A percentile compares a stretch with the other conserved stretches of the same genome.
Evolutionary conservation across 2,888 invertebrate species (phyloP).

Genomic region (Baronia brevicornis): DNA sequence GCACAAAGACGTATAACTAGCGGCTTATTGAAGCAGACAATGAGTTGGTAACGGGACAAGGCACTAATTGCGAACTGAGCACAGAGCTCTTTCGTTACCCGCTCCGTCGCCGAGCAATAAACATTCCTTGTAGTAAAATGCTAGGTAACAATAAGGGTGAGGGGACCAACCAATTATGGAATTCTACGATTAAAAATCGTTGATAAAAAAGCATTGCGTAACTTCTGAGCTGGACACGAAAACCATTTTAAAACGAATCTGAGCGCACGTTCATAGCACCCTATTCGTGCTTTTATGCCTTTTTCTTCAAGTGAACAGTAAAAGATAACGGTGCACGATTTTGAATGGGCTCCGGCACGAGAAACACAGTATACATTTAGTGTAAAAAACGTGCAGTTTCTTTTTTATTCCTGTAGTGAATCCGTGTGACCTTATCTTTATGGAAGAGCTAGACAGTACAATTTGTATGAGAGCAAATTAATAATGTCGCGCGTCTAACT

Average conservation of each 20-base stretch:
- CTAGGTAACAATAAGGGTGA: too few relatives aligned
- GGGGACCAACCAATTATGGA: too few relatives aligned
- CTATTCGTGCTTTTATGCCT: too few relatives aligned
- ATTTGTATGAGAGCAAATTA: constrained; percentile 30
- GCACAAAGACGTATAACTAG: constrained; percentile 61
- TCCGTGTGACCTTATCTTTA: constrained; percentile 12
- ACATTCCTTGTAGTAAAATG: constrained; percentile 32
- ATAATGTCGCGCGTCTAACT: constrained; percentile 34
- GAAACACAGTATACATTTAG: constrained; percentile 29
- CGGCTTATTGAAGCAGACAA: constrained; percentile 60
- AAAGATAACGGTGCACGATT: constrained; percentile 42
- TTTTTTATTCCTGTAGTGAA: constrained; percentile 8
- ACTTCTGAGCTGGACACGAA: too few relatives aligned
- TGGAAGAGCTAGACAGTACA: constrained; percentile 13
- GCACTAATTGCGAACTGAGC: constrained; percentile 64
- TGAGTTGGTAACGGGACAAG: constrained; percentile 63
- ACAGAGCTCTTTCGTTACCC: constrained; percentile 59
- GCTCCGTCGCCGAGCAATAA: constrained; percentile 27
- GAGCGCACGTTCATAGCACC: too few relatives aligned
- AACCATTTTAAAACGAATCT: too few relatives aligned
- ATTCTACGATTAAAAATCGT: too few relatives aligned
- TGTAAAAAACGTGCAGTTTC: too few relatives aligned
- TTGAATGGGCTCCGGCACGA: constrained; percentile 33
- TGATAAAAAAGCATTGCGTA: too few relatives aligned
- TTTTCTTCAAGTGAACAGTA: too few relatives aligned